phyloP scores from a whole-genome alignment of 2,113 vertebrate genomes.

The Aleadryas rufinucha region DNA sequence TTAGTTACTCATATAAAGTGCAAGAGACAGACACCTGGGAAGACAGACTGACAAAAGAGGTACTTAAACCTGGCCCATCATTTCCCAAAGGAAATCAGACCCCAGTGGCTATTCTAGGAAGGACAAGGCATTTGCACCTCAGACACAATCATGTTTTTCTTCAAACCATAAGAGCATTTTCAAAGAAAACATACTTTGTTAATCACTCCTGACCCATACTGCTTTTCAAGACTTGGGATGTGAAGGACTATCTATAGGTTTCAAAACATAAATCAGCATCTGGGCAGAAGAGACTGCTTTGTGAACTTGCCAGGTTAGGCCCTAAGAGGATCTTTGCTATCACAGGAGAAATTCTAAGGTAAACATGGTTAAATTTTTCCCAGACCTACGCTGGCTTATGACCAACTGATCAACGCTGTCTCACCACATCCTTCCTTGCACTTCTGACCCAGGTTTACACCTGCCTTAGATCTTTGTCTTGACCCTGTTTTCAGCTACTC shows the following conservation, averaged over 20 bases:
- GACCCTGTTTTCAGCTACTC: neutral
- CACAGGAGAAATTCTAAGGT: neutral
- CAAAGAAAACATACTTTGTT: neutral
- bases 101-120: neutral
- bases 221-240: neutral
- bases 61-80: neutral
- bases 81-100: neutral
- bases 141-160: neutral
- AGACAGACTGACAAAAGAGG: neutral
- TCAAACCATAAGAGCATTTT: neutral
- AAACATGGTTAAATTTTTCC: neutral
- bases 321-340: neutral
- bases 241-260: neutral
- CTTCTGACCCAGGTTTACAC: neutral
- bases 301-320: neutral
- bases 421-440: rapidly evolving
- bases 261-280: neutral
- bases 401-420: neutral
- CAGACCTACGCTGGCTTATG: neutral
- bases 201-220: neutral
- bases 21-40: neutral
- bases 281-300: neutral
- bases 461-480: neutral
- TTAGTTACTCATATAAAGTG: neutral
- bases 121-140: neutral